A percentile compares a stretch with the other conserved stretches of the same genome.
phyloP scores from a whole-genome alignment of 2,888 invertebrate genomes.

The Vesta saturnalis region DNA sequence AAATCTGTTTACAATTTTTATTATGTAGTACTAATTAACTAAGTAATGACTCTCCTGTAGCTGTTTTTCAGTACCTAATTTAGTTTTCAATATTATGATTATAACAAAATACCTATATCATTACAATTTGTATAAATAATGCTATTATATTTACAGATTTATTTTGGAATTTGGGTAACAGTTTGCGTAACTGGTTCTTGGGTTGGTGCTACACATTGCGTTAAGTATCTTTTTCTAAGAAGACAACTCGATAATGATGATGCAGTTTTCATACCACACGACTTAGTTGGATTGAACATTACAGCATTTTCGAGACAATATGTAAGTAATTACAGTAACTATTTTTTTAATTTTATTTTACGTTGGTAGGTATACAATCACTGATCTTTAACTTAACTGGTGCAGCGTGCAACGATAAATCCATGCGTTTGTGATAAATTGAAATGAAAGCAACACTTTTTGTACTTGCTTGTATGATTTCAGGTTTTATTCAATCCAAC shows the following conservation, averaged over 20 bases:
- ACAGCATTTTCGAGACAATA: conserved; percentile 61
- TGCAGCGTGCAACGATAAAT: too few relatives aligned
- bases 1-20: too few relatives aligned
- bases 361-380: too few relatives aligned
- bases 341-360: conserved; percentile 1
- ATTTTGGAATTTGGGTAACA: conserved; percentile 88
- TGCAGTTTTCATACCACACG: conserved; percentile 55
- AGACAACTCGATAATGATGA: conserved; percentile 63
- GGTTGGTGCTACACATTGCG: conserved; percentile 93
- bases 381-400: too few relatives aligned
- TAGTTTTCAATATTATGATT: neutral
- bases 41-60: too few relatives aligned
- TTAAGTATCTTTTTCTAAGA: conserved; percentile 83
- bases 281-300: conserved; percentile 60
- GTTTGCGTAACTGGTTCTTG: conserved; percentile 88
- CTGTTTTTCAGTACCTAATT: too few relatives aligned
- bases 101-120: neutral
- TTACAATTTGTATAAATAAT: neutral
- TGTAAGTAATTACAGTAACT: conserved; percentile 59
- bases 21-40: too few relatives aligned
- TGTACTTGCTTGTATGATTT: too few relatives aligned
- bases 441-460: too few relatives aligned
- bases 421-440: too few relatives aligned
- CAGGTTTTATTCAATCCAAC: too few relatives aligned
- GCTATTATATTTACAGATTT: conserved; percentile 69